Evolutionary conservation across 2,113 vertebrate genomes (phyloP), one percentile per base, ranked within the genome.

Genomic region (Amblyornis subalaris): DNA sequence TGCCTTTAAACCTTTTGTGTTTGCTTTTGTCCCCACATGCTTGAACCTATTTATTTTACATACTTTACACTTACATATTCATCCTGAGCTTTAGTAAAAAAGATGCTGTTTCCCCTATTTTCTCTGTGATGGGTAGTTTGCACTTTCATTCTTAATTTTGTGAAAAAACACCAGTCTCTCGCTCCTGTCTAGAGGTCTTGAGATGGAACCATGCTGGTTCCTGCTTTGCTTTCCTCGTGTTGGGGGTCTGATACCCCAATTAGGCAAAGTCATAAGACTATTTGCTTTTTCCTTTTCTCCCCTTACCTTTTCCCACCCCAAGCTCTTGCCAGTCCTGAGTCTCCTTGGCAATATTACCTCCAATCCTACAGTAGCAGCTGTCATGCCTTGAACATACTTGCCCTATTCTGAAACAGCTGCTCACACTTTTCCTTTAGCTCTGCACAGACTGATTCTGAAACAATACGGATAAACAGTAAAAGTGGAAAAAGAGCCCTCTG

Each of bases 211-310:
- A 31, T 51, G 20, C 8, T 50, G 3, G 4, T 28, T 85, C 22
- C 48, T 80, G 6, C 48, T 8, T 38, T 50, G 24, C 12, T 66
- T 77, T 12, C 5, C 23, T 51, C 8, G 5, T 53, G 7, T 35
- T 40, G 38, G 2, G 2, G 13, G 2, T 50, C 36, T 50, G 36
- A 44, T 20, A 14, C 1, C 4, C 8, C 31, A 44, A 10, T n/a
- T 44, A 73, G 8, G 23, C 6, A 58, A 47, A 44, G 22, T 33
- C 2, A 1, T 10, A 35, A 38, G 72, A 31, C 8, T 40, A 6
- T 36, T 36, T 72, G 3, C 23, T 83, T 58, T 51, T 21, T 4
- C 1, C 0, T 75, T 84, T 20, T 60, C 26, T 51, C 10, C 16
- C 5, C 72, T n/a, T 21, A 54, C 21, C 15, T 55, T 48, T 2